Evolutionary conservation across 1,140 invertebrate species (phyloP), one percentile per base, ranked within the genome.

Genomic region (Bradynema listronoti): DNA sequence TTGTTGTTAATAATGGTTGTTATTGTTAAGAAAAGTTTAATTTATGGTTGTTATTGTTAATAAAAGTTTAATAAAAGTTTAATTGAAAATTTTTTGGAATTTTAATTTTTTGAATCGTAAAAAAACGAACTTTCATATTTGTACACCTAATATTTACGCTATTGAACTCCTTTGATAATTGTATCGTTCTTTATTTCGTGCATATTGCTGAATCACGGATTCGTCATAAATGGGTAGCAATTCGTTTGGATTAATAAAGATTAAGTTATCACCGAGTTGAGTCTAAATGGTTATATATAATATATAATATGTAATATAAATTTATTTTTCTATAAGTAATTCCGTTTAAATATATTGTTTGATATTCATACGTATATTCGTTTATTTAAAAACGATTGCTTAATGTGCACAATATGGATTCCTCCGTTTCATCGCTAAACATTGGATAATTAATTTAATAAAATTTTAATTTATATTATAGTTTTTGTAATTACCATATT

Each of bases 171-270:
- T 19, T 14, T 39, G 14, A 14, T n/a, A n/a, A n/a, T n/a, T n/a
- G n/a, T n/a, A n/a, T n/a, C n/a, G n/a, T n/a, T n/a, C 9, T 27
- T 50, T 25, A 9, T 50, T n/a, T 50, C 34, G 47, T 50, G 2
- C 22, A 45, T 55, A 55, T 3, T 43, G 43, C 16, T 30, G 16
- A 14, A n/a, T n/a, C 27, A 55, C 50, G 27, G 52, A n/a, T 27
- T 34, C 16, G 52, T 55, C 52, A 16, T 55, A 55, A 25, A 55
- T 55, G n/a, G 52, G 52, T 3, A 55, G 33, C 22, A 16, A n/a
- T 55, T 55, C 52, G 32, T 55, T 55, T 55, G 52, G 33, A 55
- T 55, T 55, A 9, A 46, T 45, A 14, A 55, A 43, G 4, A 55
- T 9, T n/a, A 55, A 19, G 52, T 43, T 55, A 14, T 55, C 52